Conservation (phyloP, 2,888 invertebrate species). For the Ctena decussata region DNA sequence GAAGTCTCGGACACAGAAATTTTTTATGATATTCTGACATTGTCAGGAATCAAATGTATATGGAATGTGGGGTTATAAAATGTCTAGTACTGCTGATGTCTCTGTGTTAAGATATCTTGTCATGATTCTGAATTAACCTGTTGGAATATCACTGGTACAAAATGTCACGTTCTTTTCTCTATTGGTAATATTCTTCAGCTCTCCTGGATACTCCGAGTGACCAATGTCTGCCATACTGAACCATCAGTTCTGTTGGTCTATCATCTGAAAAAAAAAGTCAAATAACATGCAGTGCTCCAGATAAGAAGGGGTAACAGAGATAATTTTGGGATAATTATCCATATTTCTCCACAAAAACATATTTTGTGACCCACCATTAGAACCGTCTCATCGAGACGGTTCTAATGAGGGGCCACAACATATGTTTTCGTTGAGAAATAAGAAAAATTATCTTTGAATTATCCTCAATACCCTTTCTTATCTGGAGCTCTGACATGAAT, state of each 20-base stretch:
- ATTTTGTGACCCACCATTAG: too few relatives aligned
- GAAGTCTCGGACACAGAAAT: conserved; percentile 89
- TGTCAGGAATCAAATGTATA: not conserved
- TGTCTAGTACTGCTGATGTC: not conserved
- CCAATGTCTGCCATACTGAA: not conserved
- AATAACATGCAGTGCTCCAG: too few relatives aligned
- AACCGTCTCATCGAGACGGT: too few relatives aligned
- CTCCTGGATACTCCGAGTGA: not conserved
- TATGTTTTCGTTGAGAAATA: too few relatives aligned
- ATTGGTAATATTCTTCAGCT: not conserved
- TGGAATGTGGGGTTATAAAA: not conserved
- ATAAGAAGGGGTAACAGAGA: too few relatives aligned
- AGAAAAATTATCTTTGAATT: too few relatives aligned
- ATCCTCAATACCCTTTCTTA: too few relatives aligned
- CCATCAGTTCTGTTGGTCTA: not conserved
- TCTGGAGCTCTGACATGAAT: too few relatives aligned
- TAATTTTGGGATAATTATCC: too few relatives aligned
- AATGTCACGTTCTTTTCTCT: not conserved
- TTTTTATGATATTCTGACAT: conserved; percentile 79
- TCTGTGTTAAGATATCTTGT: too few relatives aligned
- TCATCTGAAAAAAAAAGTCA: not conserved
- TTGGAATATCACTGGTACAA: not conserved
- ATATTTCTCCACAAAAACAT: too few relatives aligned
- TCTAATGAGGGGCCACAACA: too few relatives aligned
- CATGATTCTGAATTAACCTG: not conserved